Evolutionary conservation across 2,113 vertebrate species (phyloP).

Genomic region (Xiphophorus hellerii): DNA sequence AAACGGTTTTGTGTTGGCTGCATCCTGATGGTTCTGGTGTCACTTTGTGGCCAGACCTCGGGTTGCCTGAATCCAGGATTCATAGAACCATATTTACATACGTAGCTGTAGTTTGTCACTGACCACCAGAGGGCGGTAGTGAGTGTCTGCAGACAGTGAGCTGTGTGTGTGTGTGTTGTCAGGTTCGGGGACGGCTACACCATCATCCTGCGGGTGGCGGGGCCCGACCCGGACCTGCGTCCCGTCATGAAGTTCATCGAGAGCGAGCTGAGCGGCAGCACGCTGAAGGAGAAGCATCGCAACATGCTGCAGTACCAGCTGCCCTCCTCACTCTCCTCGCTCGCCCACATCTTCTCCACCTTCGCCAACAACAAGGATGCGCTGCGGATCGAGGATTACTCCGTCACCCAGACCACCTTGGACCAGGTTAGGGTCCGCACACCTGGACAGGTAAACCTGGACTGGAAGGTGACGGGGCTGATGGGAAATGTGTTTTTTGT

Average conservation of each 20-base stretch:
- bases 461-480: background rate
- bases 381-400: slow-evolving; percentile 96
- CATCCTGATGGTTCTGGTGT: too few relatives aligned
- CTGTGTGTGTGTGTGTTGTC: background rate
- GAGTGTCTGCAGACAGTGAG: background rate
- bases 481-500: background rate
- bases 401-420: slow-evolving; percentile 96
- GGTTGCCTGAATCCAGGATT: too few relatives aligned
- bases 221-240: slow-evolving; percentile 87
- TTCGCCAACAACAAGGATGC: slow-evolving; percentile 91
- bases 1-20: too few relatives aligned
- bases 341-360: slow-evolving; percentile 94
- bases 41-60: too few relatives aligned
- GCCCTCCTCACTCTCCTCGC: slow-evolving; percentile 87
- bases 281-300: slow-evolving; percentile 93
- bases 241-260: slow-evolving; percentile 95
- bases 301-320: slow-evolving; percentile 99
- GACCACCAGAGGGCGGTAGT: background rate
- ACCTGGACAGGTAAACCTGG: too few relatives aligned
- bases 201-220: slow-evolving; percentile 92
- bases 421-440: slow-evolving; percentile 84
- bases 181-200: slow-evolving; percentile 98
- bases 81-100: too few relatives aligned
- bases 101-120: background rate
- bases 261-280: slow-evolving; percentile 90